Evolutionary conservation across 2,888 invertebrate genomes (phyloP).

Genomic region (Pemphredon lugubris): DNA sequence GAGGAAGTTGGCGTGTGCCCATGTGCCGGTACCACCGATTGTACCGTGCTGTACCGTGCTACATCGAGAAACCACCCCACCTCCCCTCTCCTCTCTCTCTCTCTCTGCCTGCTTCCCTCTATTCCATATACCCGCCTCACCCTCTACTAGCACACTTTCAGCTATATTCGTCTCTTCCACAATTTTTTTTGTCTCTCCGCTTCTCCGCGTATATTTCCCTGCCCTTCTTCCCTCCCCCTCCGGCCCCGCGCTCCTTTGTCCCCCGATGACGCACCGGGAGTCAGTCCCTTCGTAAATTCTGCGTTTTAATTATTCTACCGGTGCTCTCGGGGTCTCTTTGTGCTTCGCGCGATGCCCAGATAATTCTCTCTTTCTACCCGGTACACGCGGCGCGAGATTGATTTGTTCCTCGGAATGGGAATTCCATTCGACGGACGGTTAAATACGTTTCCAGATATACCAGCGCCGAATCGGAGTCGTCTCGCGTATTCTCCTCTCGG

Average conservation of each 20-base stretch:
- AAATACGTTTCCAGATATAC: conserved; percentile 4
- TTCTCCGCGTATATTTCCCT: conserved; percentile 33
- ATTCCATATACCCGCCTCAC: conserved; percentile 56
- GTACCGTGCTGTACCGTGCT: conserved; percentile 63
- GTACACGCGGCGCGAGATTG: neutral
- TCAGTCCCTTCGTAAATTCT: conserved; percentile 62
- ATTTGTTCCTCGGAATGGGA: neutral
- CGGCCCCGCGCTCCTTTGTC: conserved; percentile 41
- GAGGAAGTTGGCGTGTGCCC: conserved; percentile 63
- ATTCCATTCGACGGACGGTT: neutral
- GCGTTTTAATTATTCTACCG: conserved; percentile 74
- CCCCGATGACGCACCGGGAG: conserved; percentile 28
- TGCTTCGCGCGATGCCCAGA: neutral
- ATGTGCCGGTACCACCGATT: conserved; percentile 69
- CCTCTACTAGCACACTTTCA: conserved; percentile 62
- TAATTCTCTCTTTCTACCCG: neutral
- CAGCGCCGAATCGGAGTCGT: too few relatives aligned
- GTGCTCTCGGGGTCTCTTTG: conserved; percentile 8
- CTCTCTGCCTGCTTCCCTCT: conserved; percentile 45
- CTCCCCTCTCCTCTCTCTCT: conserved; percentile 38
- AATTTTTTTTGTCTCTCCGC: conserved; percentile 37
- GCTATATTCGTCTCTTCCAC: conserved; percentile 62
- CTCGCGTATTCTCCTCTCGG: too few relatives aligned
- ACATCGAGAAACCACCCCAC: conserved; percentile 68
- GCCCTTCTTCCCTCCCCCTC: conserved; percentile 17